These are phyloP conservation scores for Dipodomys merriami DNA, from an alignment of 2,113 vertebrate species.

Conservation along the genomic window DNA sequence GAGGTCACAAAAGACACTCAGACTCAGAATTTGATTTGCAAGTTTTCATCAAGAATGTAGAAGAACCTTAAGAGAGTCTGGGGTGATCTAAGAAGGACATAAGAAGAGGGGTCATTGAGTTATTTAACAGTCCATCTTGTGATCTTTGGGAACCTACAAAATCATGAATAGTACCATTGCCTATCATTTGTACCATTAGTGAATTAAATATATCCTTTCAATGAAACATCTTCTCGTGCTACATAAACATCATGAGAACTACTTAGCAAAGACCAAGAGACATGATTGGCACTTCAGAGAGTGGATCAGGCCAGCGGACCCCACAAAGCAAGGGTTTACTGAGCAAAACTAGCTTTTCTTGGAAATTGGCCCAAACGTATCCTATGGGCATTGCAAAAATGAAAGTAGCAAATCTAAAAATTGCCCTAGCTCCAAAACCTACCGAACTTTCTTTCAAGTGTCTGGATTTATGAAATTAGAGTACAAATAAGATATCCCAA, in stretches of 20 bases:
- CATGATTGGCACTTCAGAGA: neutral
- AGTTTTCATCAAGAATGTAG: neutral
- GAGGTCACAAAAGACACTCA: neutral
- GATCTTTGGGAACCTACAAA: neutral
- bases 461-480: neutral
- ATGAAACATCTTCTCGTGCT: neutral
- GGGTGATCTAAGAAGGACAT: neutral
- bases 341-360: neutral
- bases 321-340: neutral
- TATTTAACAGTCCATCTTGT: neutral
- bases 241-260: neutral
- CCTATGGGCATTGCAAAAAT: neutral
- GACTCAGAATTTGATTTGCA: constrained; percentile 31
- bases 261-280: neutral
- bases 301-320: neutral
- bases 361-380: neutral
- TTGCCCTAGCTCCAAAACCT: neutral
- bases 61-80: neutral
- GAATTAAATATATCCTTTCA: neutral
- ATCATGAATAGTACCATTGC: neutral
- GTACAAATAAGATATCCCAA: neutral
- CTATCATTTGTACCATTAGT: neutral
- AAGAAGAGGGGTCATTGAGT: neutral
- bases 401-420: neutral
- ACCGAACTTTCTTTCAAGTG: neutral